Evolutionary conservation across 1,140 invertebrate species (phyloP), one percentile per base, ranked within the genome.

Genomic region (Charaxes varanes): DNA sequence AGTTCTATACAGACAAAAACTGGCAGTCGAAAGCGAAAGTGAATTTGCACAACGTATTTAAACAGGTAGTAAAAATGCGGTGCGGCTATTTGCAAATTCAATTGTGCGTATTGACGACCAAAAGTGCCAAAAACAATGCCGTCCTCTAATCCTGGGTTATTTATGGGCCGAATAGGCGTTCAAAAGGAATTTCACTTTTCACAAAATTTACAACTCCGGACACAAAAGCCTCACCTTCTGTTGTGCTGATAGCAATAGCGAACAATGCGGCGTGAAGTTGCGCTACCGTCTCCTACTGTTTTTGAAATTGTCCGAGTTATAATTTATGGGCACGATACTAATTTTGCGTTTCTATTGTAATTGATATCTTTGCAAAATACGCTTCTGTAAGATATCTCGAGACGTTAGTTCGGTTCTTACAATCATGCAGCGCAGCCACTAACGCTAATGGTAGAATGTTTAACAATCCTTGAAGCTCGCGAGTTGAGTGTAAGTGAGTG

Each of bases 151-250:
- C 66, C 56, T 49, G 62, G 53, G 69, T 80, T 74, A 83, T 83
- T 83, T 83, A 83, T 83, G 74, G 67, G 49, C 46, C 62, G 62
- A 66, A 72, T 48, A 56, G 58, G 62, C 55, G 65, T 79, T 83
- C 73, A 71, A 78, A 80, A 78, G 77, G 79, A 79, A 83, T 83
- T 83, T 83, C 74, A 83, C 77, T 83, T 83, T 83, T 83, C 77
- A 81, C 70, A 79, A 83, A 83, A 83, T 83, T 83, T 81, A 79
- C 77, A 83, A 83, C 72, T 76, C 56, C 45, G 42, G 36, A 64
- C 57, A 81, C 74, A 81, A 81, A 70, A 63, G 63, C 45, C 62
- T 78, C 74, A 83, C 79, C 79, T 83, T 83, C 74, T 83, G 79
- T 83, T 83, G 79, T 64, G 79, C 67, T 72, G 76, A 78, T 66